phyloP scores from a whole-genome alignment of 2,888 invertebrate species.

The Himalopsyche japonica region DNA sequence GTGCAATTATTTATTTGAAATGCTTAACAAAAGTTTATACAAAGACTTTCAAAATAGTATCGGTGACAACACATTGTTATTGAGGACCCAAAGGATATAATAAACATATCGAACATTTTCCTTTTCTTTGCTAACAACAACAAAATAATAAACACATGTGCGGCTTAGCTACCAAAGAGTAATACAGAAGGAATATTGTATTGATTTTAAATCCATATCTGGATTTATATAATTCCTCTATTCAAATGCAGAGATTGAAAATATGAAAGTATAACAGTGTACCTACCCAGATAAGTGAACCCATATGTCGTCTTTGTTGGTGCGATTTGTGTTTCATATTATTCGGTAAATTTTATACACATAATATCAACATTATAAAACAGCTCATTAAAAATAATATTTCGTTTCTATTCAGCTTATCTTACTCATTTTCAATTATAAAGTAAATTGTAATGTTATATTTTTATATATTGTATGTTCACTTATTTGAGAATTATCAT shows the following conservation, averaged over 20 bases:
- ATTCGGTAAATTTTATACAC: too few species aligned
- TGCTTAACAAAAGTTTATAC: not conserved
- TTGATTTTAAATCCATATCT: constrained; percentile 22
- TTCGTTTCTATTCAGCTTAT: too few species aligned
- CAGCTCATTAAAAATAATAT: too few species aligned
- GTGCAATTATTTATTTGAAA: not conserved
- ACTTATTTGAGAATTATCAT: too few species aligned
- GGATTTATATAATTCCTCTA: constrained; percentile 23
- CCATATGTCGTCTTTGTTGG: not conserved
- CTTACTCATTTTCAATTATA: too few species aligned
- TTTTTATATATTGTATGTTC: too few species aligned
- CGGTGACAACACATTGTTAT: not conserved
- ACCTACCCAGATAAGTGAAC: constrained; percentile 3
- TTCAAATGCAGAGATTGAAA: constrained; percentile 9
- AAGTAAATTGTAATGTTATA: too few species aligned
- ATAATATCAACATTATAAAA: too few species aligned
- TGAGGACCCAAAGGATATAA: not conserved
- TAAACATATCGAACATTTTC: constrained; percentile 5
- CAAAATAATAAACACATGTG: constrained; percentile 26
- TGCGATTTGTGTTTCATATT: too few species aligned
- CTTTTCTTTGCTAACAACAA: not conserved
- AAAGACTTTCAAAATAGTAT: not conserved
- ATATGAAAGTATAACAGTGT: constrained; percentile 1
- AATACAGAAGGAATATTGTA: constrained; percentile 19
- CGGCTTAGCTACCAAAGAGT: constrained; percentile 23